phyloP scores from a whole-genome alignment of 2,888 invertebrate species.

The Dorcus hopei region DNA sequence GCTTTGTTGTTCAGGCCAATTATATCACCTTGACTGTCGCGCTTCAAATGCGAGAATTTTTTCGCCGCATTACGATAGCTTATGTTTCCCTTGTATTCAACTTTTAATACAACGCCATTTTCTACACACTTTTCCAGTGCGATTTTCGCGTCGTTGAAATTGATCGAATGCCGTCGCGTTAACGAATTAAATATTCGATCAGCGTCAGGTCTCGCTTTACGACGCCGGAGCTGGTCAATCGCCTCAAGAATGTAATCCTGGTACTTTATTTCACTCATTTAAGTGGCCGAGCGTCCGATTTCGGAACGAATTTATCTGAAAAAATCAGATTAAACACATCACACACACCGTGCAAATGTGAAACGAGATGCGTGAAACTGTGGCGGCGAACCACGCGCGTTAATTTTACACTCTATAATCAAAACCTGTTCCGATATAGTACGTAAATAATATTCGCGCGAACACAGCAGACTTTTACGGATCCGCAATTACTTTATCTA shows the following conservation, averaged over 20 bases:
- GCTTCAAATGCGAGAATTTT: constrained; percentile 54
- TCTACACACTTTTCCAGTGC: constrained; percentile 74
- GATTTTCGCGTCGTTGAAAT: constrained; percentile 64
- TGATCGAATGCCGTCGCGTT: constrained; percentile 69
- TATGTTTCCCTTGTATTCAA: constrained; percentile 82
- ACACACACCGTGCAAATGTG: too few species aligned
- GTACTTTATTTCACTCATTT: constrained; percentile 57
- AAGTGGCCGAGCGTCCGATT: too few species aligned
- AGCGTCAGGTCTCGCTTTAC: constrained; percentile 82
- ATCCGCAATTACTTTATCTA: too few species aligned
- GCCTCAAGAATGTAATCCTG: constrained; percentile 77
- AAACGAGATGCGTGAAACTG: too few species aligned
- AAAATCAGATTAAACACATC: too few species aligned
- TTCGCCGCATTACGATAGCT: constrained; percentile 81
- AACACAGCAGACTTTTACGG: too few species aligned
- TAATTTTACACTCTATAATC: too few species aligned
- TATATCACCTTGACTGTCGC: constrained; percentile 23
- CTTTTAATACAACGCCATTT: constrained; percentile 73
- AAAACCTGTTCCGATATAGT: too few species aligned
- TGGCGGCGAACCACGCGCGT: too few species aligned
- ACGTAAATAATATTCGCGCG: too few species aligned
- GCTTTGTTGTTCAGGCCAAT: constrained; percentile 26
- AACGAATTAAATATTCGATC: constrained; percentile 81
- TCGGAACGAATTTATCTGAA: too few species aligned
- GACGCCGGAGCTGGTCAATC: constrained; percentile 77